phyloP scores from a whole-genome alignment of 2,113 vertebrate genomes.

The Nesospiza acunhae region DNA sequence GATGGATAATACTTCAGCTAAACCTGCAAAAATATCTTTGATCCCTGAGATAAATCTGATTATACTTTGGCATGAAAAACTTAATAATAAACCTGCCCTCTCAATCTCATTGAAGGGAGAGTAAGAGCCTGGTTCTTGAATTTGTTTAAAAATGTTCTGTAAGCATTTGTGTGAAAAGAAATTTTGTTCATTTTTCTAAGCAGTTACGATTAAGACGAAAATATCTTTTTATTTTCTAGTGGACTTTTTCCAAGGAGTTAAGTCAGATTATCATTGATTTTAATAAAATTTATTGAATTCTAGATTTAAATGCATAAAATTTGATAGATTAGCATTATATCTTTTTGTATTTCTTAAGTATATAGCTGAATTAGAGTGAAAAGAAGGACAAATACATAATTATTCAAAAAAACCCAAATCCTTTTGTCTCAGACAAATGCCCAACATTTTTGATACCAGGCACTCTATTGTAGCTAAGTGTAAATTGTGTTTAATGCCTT shows the following conservation, averaged over 20 bases:
- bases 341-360: background rate
- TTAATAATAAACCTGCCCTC: background rate
- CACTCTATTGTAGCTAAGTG: background rate
- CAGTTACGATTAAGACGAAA: background rate
- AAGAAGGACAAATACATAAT: background rate
- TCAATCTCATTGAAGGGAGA: background rate
- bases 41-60: background rate
- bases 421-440: background rate
- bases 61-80: background rate
- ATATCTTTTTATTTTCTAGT: background rate
- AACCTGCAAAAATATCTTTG: background rate
- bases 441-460: background rate
- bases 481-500: conserved; percentile 46
- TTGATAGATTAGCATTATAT: background rate
- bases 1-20: background rate
- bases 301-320: background rate
- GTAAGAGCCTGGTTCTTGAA: background rate
- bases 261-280: background rate
- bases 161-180: background rate
- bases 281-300: background rate
- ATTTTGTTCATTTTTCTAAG: background rate
- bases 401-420: background rate
- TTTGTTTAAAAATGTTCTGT: background rate
- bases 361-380: background rate
- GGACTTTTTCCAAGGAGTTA: background rate